Evolutionary conservation across 2,888 invertebrate genomes (phyloP).

Genomic region (Drosophila ezoana): DNA sequence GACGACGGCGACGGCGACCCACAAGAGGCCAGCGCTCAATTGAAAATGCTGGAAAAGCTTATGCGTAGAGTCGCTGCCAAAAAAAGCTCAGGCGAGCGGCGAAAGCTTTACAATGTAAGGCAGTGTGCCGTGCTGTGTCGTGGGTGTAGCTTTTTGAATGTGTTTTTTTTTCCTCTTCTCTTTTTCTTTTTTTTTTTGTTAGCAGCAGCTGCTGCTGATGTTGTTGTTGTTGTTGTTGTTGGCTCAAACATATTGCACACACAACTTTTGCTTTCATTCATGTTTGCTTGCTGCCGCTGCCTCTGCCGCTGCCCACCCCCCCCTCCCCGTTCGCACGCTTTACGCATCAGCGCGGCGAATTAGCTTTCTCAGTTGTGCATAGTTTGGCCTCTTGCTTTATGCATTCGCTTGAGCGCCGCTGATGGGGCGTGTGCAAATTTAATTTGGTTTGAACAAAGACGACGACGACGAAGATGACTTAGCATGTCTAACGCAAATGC

Average conservation of each 20-base stretch:
- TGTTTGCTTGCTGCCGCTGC: constrained; percentile 12
- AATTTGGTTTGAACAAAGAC: constrained; percentile 39
- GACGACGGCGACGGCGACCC: constrained; percentile 53
- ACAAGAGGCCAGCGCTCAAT: constrained; percentile 55
- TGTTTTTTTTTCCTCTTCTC: neutral
- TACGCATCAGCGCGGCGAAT: constrained; percentile 66
- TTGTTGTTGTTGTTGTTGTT: neutral
- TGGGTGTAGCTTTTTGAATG: constrained; percentile 48
- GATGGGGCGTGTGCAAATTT: constrained; percentile 36
- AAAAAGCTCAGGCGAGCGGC: constrained; percentile 58
- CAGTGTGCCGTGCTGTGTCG: constrained; percentile 33
- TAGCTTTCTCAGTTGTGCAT: constrained; percentile 61
- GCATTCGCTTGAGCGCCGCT: constrained; percentile 38
- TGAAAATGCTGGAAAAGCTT: constrained; percentile 70
- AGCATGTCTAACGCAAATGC: constrained; percentile 34
- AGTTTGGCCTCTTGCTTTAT: constrained; percentile 42
- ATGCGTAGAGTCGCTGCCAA: constrained; percentile 19
- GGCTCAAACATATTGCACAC: constrained; percentile 16
- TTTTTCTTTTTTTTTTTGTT: neutral
- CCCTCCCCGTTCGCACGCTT: constrained; percentile 3
- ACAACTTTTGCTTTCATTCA: constrained; percentile 59
- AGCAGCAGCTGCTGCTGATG: neutral
- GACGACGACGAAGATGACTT: constrained; percentile 29
- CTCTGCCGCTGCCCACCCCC: neutral
- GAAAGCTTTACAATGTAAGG: constrained; percentile 38